Conservation (phyloP, 2,888 invertebrate genomes). For the Drosophila barbarae region DNA sequence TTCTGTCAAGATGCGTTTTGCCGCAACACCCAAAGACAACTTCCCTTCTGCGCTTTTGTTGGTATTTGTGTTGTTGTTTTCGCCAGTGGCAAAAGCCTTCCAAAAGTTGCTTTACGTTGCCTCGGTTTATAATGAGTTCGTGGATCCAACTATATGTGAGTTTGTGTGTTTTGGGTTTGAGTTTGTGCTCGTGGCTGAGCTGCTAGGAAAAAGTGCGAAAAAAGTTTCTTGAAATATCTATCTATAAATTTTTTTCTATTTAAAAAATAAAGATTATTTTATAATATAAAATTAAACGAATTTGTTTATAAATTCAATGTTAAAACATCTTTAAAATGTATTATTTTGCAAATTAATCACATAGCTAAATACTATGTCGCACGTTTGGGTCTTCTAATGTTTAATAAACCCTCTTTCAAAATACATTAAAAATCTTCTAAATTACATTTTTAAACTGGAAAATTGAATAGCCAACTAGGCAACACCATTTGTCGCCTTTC, state of each 20-base stretch:
- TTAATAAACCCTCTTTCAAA: neutral
- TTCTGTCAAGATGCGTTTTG: conserved; percentile 63
- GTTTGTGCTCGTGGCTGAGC: conserved; percentile 3
- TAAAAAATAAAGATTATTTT: neutral
- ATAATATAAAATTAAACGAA: neutral
- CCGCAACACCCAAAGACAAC: conserved; percentile 59
- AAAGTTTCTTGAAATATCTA: neutral
- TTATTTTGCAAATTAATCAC: neutral
- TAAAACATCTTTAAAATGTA: neutral
- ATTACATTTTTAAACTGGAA: neutral
- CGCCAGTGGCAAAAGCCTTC: conserved; percentile 60
- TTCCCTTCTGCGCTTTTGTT: conserved; percentile 49
- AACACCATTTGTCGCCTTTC: conserved; percentile 38
- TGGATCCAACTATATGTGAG: conserved; percentile 31
- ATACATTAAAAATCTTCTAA: neutral
- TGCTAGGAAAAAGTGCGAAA: neutral
- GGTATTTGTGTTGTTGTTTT: conserved; percentile 33
- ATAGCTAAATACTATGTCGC: no score
- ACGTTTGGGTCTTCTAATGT: no score
- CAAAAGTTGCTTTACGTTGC: conserved; percentile 64
- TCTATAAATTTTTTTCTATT: neutral
- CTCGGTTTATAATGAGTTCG: conserved; percentile 69
- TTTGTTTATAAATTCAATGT: neutral
- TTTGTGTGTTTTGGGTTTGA: conserved; percentile 28
- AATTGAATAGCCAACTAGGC: neutral